Evolutionary conservation across 2,113 vertebrate species (phyloP).

Genomic region (Piliocolobus tephrosceles): DNA sequence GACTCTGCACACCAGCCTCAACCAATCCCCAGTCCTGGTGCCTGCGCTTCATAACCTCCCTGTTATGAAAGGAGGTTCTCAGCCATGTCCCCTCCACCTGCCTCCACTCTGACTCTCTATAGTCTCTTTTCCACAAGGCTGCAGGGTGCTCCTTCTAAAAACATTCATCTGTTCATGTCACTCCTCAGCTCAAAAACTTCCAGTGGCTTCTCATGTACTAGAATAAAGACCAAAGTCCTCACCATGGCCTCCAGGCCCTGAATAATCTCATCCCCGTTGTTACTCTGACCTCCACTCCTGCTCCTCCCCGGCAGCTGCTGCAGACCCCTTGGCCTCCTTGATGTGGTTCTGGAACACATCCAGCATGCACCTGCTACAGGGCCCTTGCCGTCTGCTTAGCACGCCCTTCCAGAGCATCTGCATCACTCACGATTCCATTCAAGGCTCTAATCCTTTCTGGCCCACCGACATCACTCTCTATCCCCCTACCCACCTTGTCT

Average conservation of each 20-base stretch:
- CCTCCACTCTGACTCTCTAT: neutral
- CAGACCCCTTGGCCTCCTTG: neutral
- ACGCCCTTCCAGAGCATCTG: neutral
- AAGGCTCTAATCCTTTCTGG: neutral
- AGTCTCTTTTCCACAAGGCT: neutral
- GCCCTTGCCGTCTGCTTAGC: neutral
- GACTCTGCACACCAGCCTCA: conserved; percentile 42
- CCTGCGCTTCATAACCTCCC: neutral
- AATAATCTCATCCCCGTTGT: neutral
- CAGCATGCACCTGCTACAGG: neutral
- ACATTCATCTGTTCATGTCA: neutral
- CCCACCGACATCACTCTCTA: neutral
- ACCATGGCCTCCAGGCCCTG: too few species aligned
- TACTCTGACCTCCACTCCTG: too few species aligned
- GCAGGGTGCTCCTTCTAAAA: neutral
- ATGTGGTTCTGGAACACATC: neutral
- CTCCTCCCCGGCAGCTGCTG: neutral
- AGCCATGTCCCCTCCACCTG: neutral
- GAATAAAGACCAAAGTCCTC: neutral
- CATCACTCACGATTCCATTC: neutral
- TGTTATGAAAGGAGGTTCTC: too few species aligned
- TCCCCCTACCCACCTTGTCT: neutral
- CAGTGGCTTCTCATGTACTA: neutral
- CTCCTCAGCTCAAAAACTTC: neutral
- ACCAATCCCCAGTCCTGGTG: conserved; percentile 54